Evolutionary conservation across 2,797 vertebrate genomes (phyloP).

Genomic region (Esox lucius): DNA sequence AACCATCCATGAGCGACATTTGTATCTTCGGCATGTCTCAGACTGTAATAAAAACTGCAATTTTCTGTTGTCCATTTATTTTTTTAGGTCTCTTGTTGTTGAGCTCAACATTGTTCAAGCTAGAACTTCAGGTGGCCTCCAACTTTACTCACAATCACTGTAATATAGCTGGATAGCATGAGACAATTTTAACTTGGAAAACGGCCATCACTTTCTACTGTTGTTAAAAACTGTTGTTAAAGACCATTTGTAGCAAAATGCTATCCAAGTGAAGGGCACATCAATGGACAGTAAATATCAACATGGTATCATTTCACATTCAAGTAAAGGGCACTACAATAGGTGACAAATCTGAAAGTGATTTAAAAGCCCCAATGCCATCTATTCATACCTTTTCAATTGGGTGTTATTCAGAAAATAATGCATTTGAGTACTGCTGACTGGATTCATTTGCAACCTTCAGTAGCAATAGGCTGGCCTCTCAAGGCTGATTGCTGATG

Average conservation of each 20-base stretch:
- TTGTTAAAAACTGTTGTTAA: not conserved
- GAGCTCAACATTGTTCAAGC: conserved; percentile 5
- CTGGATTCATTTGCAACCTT: conserved; percentile 34
- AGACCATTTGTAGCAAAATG: conserved; percentile 21
- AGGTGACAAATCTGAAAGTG: conserved; percentile 33
- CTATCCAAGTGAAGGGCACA: conserved; percentile 24
- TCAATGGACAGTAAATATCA: not conserved
- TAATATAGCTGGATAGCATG: conserved; percentile 5
- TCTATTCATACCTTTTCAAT: conserved; percentile 9
- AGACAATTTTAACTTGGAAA: conserved; percentile 35
- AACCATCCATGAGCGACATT: not conserved
- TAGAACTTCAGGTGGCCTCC: conserved; percentile 12
- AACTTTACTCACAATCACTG: conserved; percentile 29
- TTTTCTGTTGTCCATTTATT: conserved; percentile 22
- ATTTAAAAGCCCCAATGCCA: conserved; percentile 30
- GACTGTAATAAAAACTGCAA: conserved; percentile 26
- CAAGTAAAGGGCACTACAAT: conserved; percentile 10
- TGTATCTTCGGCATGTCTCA: conserved; percentile 5
- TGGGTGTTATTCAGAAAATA: conserved; percentile 32
- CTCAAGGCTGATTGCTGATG: conserved; percentile 39
- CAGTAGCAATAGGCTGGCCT: conserved; percentile 43
- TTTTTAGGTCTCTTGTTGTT: conserved; percentile 10
- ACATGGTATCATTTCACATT: not conserved
- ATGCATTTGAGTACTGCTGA: conserved; percentile 25
- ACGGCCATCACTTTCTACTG: conserved; percentile 26